These are phyloP conservation scores for Tenthredo amoena DNA, from an alignment of 2,888 invertebrate genomes.

Conservation along the genomic window DNA sequence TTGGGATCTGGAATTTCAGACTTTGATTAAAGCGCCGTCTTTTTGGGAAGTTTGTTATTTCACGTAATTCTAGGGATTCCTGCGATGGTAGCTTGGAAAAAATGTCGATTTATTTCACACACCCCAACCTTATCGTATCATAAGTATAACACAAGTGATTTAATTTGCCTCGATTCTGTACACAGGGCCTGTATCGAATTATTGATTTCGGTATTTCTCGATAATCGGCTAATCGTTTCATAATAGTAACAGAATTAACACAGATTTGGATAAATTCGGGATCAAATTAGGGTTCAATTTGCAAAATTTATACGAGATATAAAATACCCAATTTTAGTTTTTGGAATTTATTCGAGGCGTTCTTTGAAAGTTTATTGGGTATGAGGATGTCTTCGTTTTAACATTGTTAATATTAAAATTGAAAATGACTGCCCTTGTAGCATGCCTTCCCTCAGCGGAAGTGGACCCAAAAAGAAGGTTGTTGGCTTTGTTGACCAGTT, in stretches of 20 bases:
- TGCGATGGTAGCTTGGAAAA: neutral
- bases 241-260: neutral
- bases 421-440: constrained; percentile 68
- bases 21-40: neutral
- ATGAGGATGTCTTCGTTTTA: neutral
- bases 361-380: neutral
- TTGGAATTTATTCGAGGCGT: neutral
- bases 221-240: neutral
- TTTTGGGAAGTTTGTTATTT: neutral
- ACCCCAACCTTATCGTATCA: neutral
- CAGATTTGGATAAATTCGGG: neutral
- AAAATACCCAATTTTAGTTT: neutral
- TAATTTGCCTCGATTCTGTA: neutral
- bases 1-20: neutral
- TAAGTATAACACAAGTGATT: neutral
- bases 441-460: constrained; percentile 76
- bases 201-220: neutral
- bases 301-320: neutral
- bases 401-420: neutral
- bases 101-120: neutral
- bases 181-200: neutral
- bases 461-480: constrained; percentile 77
- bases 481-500: constrained; percentile 77
- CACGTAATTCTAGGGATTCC: neutral
- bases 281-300: neutral